phyloP scores from a whole-genome alignment of 2,888 invertebrate species.

The Calameuta idolon region DNA sequence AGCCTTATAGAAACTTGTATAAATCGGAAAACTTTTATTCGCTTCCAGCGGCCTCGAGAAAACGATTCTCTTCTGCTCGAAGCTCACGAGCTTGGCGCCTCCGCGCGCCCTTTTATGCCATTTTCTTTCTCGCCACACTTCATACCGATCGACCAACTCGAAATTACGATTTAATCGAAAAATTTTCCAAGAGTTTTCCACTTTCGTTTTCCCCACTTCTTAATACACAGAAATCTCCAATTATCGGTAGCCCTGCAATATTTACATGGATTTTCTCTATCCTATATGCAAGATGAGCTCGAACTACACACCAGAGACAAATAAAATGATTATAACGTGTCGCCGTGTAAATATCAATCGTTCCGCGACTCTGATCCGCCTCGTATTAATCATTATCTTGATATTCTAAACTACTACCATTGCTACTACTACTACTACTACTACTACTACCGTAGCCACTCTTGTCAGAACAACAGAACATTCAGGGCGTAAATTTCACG shows the following conservation, averaged over 20 bases:
- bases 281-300: not conserved
- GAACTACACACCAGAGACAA: not conserved
- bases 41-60: conserved; percentile 29
- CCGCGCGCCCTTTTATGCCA: not conserved
- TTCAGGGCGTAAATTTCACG: not conserved
- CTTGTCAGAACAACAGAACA: not conserved
- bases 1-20: conserved; percentile 48
- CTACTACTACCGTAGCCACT: not conserved
- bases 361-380: not conserved
- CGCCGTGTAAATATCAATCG: not conserved
- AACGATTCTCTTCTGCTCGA: not conserved
- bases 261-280: not conserved
- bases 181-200: not conserved
- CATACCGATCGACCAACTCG: not conserved
- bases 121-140: not conserved
- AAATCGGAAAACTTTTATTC: conserved; percentile 54
- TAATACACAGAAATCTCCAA: not conserved
- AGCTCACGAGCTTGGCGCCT: not conserved
- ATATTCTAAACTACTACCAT: not conserved
- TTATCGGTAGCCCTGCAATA: not conserved
- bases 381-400: not conserved
- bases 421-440: too few species aligned
- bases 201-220: not conserved
- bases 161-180: conserved; percentile 5
- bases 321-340: not conserved